Base-by-base conservation (phyloP, 2,113 vertebrate genomes). In the Myrmecobius fasciatus region DNA sequence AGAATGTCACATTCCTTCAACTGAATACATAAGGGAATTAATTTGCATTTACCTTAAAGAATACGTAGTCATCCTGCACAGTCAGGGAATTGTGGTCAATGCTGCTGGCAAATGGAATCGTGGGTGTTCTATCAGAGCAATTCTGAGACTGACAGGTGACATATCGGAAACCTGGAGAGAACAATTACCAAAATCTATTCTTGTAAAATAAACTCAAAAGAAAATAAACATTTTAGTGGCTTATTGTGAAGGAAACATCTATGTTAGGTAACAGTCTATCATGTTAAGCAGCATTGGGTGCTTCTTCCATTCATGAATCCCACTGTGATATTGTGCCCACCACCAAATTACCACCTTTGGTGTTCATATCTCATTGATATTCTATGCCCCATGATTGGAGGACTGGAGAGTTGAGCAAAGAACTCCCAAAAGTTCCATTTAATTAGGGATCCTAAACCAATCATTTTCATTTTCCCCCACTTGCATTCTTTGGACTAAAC, bases 21-120 rank as follows among this genome's bases (percentile, higher is more conserved):
- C 3, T 83, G 67, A 83, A 83, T n/a, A 83, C n/a, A 83, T 83
- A 24, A 43, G 67, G 67, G n/a, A 83, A 83, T 83, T 43, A 43
- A 83, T 83, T 83, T 83, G 67, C n/a, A 43, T 75, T 94, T 98
- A 99, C 99, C 99, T 99, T 99, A 43, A 99, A 98, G 97, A 99
- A 99, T 97, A 99, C 96, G 98, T 99, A 99, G 96, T 99, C 98
- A 48, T 99, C 99, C 97, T 99, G 99, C 96, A 99, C 99, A 1
- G 98, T 98, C 91, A 99, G 98, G 0, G 99, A 99, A 97, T 99
- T 98, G 89, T 97, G 99, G 98, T 99, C 99, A 8, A 99, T 99
- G 96, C 98, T 98, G 75, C 99, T 99, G 3, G 98, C 95, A 97
- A 99, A 99, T 90, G 99, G 99, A 25, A 98, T 97, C 0, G 97